A percentile compares a stretch with the other conserved stretches of the same genome.
Evolutionary conservation across 2,113 vertebrate genomes (phyloP).

Genomic region (Phoxinus phoxinus): DNA sequence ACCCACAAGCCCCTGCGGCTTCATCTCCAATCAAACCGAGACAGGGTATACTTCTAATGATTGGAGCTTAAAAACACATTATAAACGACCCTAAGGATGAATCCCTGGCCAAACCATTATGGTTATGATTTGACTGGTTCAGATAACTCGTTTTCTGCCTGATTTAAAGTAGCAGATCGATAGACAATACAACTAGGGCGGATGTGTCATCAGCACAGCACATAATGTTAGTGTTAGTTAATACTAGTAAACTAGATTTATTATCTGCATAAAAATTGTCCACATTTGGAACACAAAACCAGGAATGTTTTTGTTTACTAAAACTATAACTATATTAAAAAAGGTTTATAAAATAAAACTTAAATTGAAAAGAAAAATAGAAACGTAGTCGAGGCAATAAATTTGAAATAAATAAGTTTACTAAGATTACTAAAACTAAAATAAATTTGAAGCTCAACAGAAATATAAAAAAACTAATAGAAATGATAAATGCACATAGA

Average conservation of each 20-base stretch:
- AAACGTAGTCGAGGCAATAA: background rate
- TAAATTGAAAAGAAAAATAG: background rate
- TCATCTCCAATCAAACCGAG: background rate
- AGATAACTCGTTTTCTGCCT: background rate
- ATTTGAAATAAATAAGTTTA: no score
- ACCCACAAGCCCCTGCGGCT: background rate
- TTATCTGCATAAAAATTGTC: background rate
- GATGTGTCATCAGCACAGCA: background rate
- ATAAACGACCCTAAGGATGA: background rate
- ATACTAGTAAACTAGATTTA: background rate
- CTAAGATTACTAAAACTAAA: no score
- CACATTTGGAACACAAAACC: background rate
- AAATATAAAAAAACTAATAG: background rate
- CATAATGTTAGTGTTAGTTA: no score
- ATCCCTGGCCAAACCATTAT: background rate
- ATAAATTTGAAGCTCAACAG: background rate
- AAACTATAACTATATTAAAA: no score
- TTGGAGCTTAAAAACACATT: background rate
- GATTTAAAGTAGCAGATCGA: background rate
- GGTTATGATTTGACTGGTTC: background rate
- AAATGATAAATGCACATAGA: no score
- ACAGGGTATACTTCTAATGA: background rate
- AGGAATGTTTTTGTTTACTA: background rate
- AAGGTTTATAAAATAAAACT: background rate
- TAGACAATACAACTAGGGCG: background rate